phyloP scores from a whole-genome alignment of 2,888 invertebrate species.

The Octonoba sinensis region DNA sequence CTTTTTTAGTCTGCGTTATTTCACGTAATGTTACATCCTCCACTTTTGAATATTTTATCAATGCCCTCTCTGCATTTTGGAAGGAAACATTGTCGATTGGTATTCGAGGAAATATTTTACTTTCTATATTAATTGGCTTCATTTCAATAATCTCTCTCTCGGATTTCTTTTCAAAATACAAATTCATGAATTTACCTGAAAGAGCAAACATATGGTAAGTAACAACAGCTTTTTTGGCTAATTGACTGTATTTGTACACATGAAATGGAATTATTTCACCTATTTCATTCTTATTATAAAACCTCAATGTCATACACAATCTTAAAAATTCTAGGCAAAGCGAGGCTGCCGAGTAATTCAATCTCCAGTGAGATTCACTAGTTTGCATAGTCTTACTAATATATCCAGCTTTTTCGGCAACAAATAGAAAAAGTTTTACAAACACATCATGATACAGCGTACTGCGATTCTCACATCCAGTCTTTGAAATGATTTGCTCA shows the following conservation, averaged over 20 bases:
- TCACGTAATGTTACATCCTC: constrained; percentile 30
- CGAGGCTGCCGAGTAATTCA: constrained; percentile 11
- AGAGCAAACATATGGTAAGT: constrained; percentile 45
- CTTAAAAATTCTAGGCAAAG: constrained; percentile 45
- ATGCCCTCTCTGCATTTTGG: neutral
- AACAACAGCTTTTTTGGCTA: constrained; percentile 40
- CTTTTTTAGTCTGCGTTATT: constrained; percentile 25
- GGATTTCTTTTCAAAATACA: constrained; percentile 17
- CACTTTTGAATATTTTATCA: constrained; percentile 16
- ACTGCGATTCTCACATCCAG: neutral
- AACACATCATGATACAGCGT: constrained; percentile 11
- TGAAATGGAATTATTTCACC: constrained; percentile 8
- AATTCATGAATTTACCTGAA: constrained; percentile 21
- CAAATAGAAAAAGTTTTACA: constrained; percentile 29
- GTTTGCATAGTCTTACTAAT: neutral
- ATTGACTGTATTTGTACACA: constrained; percentile 15
- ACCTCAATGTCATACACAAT: constrained; percentile 41
- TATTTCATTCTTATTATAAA: constrained; percentile 25
- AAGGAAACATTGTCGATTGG: neutral
- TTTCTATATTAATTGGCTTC: constrained; percentile 37
- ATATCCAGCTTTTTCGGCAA: constrained; percentile 21
- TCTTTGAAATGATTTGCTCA: constrained; percentile 9
- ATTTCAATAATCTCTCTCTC: constrained; percentile 14
- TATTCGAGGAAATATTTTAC: constrained; percentile 13
- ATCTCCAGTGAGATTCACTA: neutral